Conservation (phyloP, 2,888 invertebrate genomes). For the Rhyacophila evoluta region DNA sequence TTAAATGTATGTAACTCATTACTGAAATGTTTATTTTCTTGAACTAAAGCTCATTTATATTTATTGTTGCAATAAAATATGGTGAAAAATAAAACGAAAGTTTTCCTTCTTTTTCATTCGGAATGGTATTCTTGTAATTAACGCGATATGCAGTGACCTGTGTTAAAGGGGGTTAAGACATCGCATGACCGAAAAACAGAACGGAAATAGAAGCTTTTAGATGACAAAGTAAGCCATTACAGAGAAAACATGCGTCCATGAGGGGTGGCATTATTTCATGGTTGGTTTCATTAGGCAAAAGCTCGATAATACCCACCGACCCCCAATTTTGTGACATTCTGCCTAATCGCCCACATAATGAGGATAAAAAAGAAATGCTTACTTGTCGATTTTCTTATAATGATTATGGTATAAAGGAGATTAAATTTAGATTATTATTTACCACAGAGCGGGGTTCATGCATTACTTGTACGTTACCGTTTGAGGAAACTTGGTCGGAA, state of each 20-base stretch:
- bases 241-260: not conserved
- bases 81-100: no score
- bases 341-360: not conserved
- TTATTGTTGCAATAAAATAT: no score
- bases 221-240: conserved; percentile 22
- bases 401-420: not conserved
- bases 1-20: no score
- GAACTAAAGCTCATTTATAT: no score
- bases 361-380: not conserved
- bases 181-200: conserved; percentile 9
- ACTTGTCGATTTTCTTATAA: not conserved
- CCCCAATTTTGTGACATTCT: not conserved
- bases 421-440: no score
- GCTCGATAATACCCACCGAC: not conserved
- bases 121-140: not conserved
- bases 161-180: not conserved
- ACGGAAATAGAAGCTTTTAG: conserved; percentile 18
- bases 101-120: no score
- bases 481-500: no score
- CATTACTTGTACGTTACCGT: no score
- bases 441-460: no score
- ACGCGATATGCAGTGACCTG: not conserved
- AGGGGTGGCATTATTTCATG: conserved; percentile 9
- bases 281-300: conserved; percentile 1
- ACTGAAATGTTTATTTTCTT: no score